Evolutionary conservation across 2,113 vertebrate genomes (phyloP), one percentile per base, ranked within the genome.

Genomic region (Zosterops hypoxanthus): DNA sequence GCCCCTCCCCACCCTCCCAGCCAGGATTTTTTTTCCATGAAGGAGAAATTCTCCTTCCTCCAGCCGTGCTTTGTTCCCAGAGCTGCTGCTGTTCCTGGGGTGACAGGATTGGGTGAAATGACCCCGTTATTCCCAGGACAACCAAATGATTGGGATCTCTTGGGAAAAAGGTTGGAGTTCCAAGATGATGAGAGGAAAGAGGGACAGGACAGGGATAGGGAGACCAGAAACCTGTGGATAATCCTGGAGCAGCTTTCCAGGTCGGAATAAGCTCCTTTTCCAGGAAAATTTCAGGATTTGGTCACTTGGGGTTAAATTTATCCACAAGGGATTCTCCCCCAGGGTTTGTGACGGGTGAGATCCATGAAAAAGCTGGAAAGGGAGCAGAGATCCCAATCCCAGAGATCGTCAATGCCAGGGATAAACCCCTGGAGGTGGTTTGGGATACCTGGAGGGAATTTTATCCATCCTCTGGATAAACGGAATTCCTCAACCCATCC

Each of bases 341-440:
- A 0, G 5, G 33, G 26, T 4, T 4, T 25, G 5, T 13, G 17
- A 7, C 25, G 3, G 0, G 1, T 2, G 21, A 12, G 12, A n/a
- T 52, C 66, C 33, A 5, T 5, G 10, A 14, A 55, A 12, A 42
- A 11, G 3, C 3, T 34, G 66, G 52, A 3, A 49, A 39, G 8
- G 25, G 12, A 23, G 29, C n/a, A 3, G 21, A 21, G 63, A 34
- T 39, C 59, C 72, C 0, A 0, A 2, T 76, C 63, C 47, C 6
- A 9, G 39, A 36, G 18, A 49, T 24, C 3, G 0, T 31, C 41
- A 6, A 23, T 29, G 1, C 24, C 22, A 1, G 3, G 5, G 63
- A 33, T 4, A 5, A 65, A 69, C 11, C 14, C 36, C 14, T 18
- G 31, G 44, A 31, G 6, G 16, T 6, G 31, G 1, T 77, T 68